A percentile compares a stretch with the other conserved stretches of the same genome.
Conservation (phyloP, 2,797 vertebrate genomes). For the Meriones psammophilus region DNA sequence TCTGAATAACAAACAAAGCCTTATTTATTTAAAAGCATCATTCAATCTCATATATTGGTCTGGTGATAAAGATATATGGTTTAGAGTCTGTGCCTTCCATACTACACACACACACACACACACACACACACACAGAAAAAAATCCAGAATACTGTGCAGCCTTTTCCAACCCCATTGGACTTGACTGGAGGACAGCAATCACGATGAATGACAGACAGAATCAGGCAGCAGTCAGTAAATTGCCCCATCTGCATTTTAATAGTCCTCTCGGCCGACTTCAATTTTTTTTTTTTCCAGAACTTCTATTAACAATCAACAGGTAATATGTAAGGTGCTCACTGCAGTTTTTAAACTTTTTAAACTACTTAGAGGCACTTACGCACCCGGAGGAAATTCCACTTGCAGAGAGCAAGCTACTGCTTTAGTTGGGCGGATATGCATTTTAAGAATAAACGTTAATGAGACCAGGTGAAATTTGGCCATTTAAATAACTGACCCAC, state of each 20-base stretch:
- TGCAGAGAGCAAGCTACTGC: constrained; percentile 43
- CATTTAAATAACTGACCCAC: constrained; percentile 64
- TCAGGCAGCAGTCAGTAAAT: constrained; percentile 76
- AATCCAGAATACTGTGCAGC: background rate
- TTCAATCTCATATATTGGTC: background rate
- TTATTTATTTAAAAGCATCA: background rate
- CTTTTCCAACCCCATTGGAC: constrained; percentile 33
- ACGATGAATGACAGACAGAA: constrained; percentile 55
- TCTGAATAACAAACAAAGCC: constrained; percentile 46
- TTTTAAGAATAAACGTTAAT: constrained; percentile 69
- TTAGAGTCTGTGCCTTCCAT: background rate
- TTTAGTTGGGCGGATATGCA: constrained; percentile 35
- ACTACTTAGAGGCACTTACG: constrained; percentile 70
- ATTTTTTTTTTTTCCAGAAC: constrained; percentile 77
- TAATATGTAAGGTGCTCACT: constrained; percentile 80
- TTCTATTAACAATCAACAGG: constrained; percentile 85
- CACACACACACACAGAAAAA: no score
- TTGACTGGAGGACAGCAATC: constrained; percentile 10
- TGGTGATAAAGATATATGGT: background rate
- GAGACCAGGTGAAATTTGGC: constrained; percentile 56
- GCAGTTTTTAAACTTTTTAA: constrained; percentile 76
- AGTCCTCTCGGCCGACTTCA: constrained; percentile 85
- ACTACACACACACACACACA: background rate
- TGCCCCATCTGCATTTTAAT: constrained; percentile 85
- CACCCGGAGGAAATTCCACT: constrained; percentile 69